Base-by-base conservation (phyloP, 2,113 vertebrate species). In the Pseudopipra pipra region DNA sequence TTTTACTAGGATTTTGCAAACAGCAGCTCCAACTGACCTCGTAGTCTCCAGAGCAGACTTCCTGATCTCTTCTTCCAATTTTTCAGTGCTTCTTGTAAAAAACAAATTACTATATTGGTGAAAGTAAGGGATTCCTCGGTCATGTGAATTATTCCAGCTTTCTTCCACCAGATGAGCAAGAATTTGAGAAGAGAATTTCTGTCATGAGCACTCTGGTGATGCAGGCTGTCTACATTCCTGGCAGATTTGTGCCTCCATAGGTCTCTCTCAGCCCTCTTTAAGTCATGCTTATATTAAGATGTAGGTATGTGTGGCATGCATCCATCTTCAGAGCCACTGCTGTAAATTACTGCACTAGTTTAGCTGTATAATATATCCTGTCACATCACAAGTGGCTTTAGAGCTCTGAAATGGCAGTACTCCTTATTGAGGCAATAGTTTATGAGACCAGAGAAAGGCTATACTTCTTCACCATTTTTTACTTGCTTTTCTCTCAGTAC, bases 281-380 rank as follows among this genome's bases (percentile, higher is more conserved):
- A 65, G 76, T 68, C 80, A 74, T 0, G 1, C 47, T 86, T 54
- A 7, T 35, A 39, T 88, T 92, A 51, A 90, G 39, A 59, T 63
- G 30, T 37, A 89, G 66, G 93, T 90, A 97, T 95, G 95, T 19
- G 7, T 65, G 95, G 91, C 80, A 97, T 84, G 91, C 39, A 84
- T 31, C 76, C 56, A 43, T 49, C 72, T 62, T 1, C 1, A 77
- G 67, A 77, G 63, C 51, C 31, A 49, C 20, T 49, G 46, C 47
- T 84, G 55, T 75, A 47, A 95, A 92, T 87, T 75, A 63, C 68
- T 87, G 6, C 39, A 78, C 51, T 67, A 15, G 22, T 77, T 90
- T 46, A 85, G 39, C 76, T 84, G 49, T 63, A 22, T 71, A 92
- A 81, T 74, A 31, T 41, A 88, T 90, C 75, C 92, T 90, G 82